phyloP scores from a whole-genome alignment of 2,797 vertebrate genomes.

The Pseudomugil tenellus region DNA sequence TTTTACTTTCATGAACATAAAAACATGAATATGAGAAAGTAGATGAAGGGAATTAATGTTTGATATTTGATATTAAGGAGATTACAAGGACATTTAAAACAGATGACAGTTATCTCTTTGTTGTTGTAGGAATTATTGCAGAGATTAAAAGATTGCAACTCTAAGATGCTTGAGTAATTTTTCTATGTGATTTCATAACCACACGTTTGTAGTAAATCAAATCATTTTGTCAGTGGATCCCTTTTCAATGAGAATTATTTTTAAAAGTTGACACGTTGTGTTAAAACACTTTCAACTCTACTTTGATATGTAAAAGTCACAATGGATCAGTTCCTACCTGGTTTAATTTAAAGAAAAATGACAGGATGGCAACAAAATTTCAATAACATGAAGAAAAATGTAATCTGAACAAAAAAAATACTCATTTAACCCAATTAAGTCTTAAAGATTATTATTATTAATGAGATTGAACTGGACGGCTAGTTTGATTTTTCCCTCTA shows the following conservation, averaged over 20 bases:
- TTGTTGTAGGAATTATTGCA: not conserved
- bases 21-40: not conserved
- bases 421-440: not conserved
- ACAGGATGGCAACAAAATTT: not conserved
- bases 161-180: not conserved
- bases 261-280: not conserved
- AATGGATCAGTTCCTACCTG: not conserved
- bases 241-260: not conserved
- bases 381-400: not conserved
- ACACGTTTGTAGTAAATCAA: not conserved
- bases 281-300: not conserved
- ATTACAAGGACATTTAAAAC: not conserved
- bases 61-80: not conserved
- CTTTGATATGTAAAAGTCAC: not conserved
- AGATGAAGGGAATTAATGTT: not conserved
- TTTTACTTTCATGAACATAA: not conserved
- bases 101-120: not conserved
- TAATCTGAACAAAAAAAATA: not conserved
- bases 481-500: constrained; percentile 12
- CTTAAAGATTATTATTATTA: not conserved
- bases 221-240: not conserved
- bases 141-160: constrained; percentile 6
- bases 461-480: not conserved
- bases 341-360: not conserved
- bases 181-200: constrained; percentile 1